Evolutionary conservation across 2,113 vertebrate species (phyloP).

Genomic region (Aldabrachelys gigantea): DNA sequence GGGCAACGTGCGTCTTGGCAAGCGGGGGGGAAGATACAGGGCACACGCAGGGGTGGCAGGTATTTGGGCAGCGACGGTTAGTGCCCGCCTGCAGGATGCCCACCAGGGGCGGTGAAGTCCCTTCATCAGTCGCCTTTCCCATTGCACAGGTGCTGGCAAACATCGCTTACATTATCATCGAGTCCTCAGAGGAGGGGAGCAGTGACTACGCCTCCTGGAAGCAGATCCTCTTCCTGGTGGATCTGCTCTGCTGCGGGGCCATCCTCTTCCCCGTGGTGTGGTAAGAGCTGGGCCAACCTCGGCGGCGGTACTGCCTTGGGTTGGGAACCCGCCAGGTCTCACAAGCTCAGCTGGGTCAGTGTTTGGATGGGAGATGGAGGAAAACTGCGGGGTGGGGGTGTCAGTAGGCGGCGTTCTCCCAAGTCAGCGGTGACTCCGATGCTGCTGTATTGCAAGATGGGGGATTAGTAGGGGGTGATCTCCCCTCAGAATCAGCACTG

Average conservation of each 20-base stretch:
- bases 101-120: not conserved
- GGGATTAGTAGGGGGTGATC: not conserved
- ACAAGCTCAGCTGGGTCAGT: not conserved
- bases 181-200: slow-evolving; percentile 86
- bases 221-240: slow-evolving; percentile 87
- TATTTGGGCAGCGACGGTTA: not conserved
- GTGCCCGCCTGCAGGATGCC: too few species aligned
- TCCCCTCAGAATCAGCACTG: not conserved
- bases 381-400: not conserved
- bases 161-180: slow-evolving; percentile 86
- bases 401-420: not conserved
- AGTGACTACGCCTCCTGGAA: slow-evolving; percentile 87
- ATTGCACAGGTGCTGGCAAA: slow-evolving; percentile 85
- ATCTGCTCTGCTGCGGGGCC: slow-evolving; percentile 87
- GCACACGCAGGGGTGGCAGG: not conserved
- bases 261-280: slow-evolving; percentile 89
- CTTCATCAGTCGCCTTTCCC: not conserved
- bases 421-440: too few species aligned
- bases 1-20: not conserved
- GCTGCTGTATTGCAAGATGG: too few species aligned
- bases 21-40: too few species aligned
- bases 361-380: not conserved
- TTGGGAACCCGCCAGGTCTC: not conserved
- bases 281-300: slow-evolving; percentile 55
- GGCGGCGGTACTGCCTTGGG: too few species aligned